These are phyloP conservation scores for Chloebia gouldiae DNA, from an alignment of 2,113 vertebrate genomes.

Conservation along the genomic window DNA sequence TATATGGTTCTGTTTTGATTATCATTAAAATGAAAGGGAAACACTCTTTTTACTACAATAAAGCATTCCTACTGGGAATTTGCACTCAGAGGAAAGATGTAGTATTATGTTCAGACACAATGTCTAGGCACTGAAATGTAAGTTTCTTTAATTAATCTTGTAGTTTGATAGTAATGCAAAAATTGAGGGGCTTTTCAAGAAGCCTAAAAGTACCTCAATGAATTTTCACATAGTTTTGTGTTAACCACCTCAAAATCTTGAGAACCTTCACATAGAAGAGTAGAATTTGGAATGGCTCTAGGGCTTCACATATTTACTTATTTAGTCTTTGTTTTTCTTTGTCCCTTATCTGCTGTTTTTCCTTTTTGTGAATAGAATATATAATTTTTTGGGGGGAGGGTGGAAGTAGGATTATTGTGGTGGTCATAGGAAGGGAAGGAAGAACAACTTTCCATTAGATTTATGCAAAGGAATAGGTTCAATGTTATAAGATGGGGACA, in stretches of 20 bases:
- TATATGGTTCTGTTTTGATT: slow-evolving; percentile 20
- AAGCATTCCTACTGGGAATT: slow-evolving; percentile 16
- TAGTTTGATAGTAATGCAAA: neutral
- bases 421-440: neutral
- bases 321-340: neutral
- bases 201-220: neutral
- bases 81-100: neutral
- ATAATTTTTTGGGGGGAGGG: too few relatives aligned
- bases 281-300: neutral
- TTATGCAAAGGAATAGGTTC: neutral
- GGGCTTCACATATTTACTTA: neutral
- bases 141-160: neutral
- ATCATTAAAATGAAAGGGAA: slow-evolving; percentile 1
- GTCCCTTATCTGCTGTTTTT: neutral
- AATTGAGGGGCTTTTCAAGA: neutral
- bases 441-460: neutral
- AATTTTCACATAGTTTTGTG: neutral
- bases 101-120: neutral
- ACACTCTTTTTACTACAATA: neutral
- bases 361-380: neutral
- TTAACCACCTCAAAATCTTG: neutral
- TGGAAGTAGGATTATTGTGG: too few relatives aligned
- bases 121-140: neutral
- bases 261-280: neutral
- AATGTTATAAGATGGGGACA: neutral